phyloP scores from a whole-genome alignment of 2,113 vertebrate species.

The Conger conger region DNA sequence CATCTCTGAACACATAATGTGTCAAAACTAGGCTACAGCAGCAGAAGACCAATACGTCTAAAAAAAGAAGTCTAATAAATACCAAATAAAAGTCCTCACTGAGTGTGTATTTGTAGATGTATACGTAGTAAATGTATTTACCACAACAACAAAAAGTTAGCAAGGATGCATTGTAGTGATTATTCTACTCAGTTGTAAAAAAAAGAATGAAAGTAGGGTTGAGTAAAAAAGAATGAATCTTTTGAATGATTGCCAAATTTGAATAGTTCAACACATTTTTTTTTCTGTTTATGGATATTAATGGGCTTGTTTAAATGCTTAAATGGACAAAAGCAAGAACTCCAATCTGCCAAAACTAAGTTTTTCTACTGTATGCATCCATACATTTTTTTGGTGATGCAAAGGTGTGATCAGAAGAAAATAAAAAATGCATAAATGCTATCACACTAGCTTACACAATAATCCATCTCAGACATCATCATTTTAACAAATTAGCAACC shows the following conservation, averaged over 20 bases:
- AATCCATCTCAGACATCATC: not conserved
- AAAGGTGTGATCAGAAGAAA: not conserved
- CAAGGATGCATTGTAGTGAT: conserved; percentile 8
- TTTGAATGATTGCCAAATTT: not conserved
- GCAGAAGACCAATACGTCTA: no score
- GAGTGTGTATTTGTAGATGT: conserved; percentile 27
- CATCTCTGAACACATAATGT: no score
- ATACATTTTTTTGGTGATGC: not conserved
- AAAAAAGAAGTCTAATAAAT: no score
- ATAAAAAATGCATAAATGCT: not conserved
- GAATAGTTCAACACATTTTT: not conserved
- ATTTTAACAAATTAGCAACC: not conserved
- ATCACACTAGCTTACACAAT: not conserved
- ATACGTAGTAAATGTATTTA: conserved; percentile 30
- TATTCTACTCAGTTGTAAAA: not conserved
- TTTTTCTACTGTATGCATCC: not conserved
- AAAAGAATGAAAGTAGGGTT: not conserved
- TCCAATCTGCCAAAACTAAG: not conserved
- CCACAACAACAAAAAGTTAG: conserved; percentile 1
- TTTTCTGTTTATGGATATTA: not conserved
- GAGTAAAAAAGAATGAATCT: not conserved
- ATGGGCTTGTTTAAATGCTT: not conserved
- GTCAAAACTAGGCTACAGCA: no score
- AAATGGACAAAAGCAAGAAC: not conserved
- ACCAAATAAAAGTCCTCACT: no score